phyloP scores from a whole-genome alignment of 2,888 invertebrate species.

The Cosmopolites sordidus region DNA sequence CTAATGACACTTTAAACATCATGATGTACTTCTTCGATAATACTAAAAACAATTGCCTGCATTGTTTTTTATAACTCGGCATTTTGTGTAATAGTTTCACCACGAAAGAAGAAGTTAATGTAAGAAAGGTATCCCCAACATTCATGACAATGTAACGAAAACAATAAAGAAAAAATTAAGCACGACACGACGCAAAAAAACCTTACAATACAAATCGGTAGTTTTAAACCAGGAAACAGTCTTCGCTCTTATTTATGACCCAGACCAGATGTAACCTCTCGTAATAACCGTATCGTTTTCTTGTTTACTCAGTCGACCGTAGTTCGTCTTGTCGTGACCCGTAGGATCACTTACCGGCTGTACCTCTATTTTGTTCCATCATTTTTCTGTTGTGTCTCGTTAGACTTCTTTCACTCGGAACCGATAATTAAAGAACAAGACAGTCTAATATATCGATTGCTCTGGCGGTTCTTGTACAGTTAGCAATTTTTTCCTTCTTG shows the following conservation, averaged over 20 bases:
- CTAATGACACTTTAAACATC: too few species aligned
- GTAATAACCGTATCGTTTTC: conserved; percentile 22
- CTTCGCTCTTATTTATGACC: not conserved
- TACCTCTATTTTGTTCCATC: conserved; percentile 14
- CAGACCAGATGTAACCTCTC: conserved; percentile 1
- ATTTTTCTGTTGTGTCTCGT: conserved; percentile 8
- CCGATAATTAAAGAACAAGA: conserved; percentile 2
- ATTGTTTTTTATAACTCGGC: too few species aligned
- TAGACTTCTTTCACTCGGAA: conserved; percentile 15
- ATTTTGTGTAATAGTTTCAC: too few species aligned
- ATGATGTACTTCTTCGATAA: too few species aligned
- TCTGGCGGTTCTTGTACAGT: not conserved
- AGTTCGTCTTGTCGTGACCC: conserved; percentile 20
- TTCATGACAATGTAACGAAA: too few species aligned
- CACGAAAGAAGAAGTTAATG: too few species aligned
- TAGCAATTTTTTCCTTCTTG: too few species aligned
- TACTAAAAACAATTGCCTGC: too few species aligned
- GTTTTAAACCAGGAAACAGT: conserved; percentile 1
- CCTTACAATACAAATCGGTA: not conserved
- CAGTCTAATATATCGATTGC: conserved; percentile 1
- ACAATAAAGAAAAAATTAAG: too few species aligned
- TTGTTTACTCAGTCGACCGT: conserved; percentile 23
- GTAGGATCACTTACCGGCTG: conserved; percentile 21
- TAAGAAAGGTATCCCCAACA: too few species aligned
- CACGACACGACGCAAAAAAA: too few species aligned